These are phyloP conservation scores for Xenopus petersii DNA, from an alignment of 2,797 vertebrate genomes.

Conservation along the genomic window DNA sequence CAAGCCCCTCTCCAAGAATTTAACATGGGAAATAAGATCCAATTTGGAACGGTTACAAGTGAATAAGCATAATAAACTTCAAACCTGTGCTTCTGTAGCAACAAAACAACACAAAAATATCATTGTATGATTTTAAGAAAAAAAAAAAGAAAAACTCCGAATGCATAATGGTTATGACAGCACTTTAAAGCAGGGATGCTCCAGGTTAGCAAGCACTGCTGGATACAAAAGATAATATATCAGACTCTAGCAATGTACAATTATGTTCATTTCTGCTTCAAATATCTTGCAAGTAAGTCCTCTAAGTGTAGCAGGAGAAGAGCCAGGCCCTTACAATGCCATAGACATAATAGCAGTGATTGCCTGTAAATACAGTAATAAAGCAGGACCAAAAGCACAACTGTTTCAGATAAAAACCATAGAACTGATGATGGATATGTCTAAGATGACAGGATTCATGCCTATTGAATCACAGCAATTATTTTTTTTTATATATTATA, in stretches of 20 bases:
- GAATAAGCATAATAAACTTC: conserved; percentile 52
- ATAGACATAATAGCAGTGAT: conserved; percentile 14
- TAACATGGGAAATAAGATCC: conserved; percentile 54
- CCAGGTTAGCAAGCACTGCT: conserved; percentile 1
- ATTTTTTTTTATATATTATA: too few relatives aligned
- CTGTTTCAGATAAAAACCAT: not conserved
- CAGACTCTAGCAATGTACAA: conserved; percentile 4
- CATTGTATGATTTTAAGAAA: not conserved
- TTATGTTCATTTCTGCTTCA: conserved; percentile 11
- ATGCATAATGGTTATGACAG: not conserved
- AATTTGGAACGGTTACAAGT: conserved; percentile 59
- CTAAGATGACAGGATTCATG: too few relatives aligned
- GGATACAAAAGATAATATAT: not conserved
- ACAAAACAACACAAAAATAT: conserved; percentile 47
- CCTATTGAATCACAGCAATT: too few relatives aligned
- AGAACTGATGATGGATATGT: too few relatives aligned
- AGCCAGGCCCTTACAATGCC: conserved; percentile 1
- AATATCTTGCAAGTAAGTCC: conserved; percentile 11
- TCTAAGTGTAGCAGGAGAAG: not conserved
- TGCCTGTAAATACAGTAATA: not conserved
- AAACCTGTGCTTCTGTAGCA: conserved; percentile 53
- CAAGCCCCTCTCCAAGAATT: conserved; percentile 55
- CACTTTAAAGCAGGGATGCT: not conserved
- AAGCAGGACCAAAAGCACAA: not conserved
- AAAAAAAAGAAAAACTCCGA: not conserved